phyloP scores from a whole-genome alignment of 2,888 invertebrate genomes.

The Lottia scabra region DNA sequence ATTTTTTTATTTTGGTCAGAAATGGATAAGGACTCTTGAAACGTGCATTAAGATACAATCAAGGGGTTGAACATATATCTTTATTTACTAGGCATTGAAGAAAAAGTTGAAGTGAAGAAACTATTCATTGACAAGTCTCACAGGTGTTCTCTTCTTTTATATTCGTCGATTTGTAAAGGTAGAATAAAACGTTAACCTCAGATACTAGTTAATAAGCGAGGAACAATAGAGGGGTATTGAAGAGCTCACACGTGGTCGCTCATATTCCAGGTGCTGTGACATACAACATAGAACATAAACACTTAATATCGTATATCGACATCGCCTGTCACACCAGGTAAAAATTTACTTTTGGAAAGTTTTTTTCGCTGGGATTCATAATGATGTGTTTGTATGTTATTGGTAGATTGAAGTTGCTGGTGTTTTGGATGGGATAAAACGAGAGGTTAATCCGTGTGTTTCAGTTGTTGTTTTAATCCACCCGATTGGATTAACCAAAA shows the following conservation, averaged over 20 bases:
- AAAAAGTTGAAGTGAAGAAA: background rate
- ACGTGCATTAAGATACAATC: background rate
- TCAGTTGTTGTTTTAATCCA: no score
- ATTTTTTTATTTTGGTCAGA: background rate
- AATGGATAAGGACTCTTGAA: background rate
- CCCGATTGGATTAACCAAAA: no score
- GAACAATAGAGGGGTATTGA: background rate
- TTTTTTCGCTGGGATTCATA: no score
- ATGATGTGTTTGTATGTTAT: no score
- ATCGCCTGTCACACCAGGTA: no score
- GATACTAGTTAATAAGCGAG: background rate
- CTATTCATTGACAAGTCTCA: slow-evolving; percentile 1
- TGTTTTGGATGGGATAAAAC: no score
- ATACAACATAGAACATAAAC: background rate
- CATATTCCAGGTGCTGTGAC: background rate
- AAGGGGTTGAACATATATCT: background rate
- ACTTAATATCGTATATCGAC: background rate
- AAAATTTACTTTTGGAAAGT: no score
- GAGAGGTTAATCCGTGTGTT: no score
- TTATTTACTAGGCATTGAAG: slow-evolving; percentile 1
- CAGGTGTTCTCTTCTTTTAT: slow-evolving; percentile 5
- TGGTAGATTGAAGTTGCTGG: no score
- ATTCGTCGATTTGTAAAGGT: background rate
- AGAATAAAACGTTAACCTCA: slow-evolving; percentile 3
- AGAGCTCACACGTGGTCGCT: background rate